A percentile compares a stretch with the other conserved stretches of the same genome.
Conservation (phyloP, 2,888 invertebrate genomes). For the Andrena dorsata region DNA sequence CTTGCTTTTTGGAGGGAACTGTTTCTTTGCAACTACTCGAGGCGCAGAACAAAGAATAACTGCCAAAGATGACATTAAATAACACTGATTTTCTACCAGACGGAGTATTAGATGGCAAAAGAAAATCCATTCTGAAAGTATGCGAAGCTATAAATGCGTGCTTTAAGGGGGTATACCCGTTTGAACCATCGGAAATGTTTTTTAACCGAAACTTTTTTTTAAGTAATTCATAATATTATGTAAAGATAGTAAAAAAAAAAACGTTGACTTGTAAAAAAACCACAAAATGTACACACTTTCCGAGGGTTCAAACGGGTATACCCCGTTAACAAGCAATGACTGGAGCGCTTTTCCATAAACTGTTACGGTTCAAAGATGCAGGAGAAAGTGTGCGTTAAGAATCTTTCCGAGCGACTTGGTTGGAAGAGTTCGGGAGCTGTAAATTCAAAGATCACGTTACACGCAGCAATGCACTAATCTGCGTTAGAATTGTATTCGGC, state of each 20-base stretch:
- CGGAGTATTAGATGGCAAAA: conserved; percentile 33
- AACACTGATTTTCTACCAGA: conserved; percentile 54
- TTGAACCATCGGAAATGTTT: too few relatives aligned
- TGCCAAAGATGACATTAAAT: conserved; percentile 70
- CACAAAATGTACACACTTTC: too few relatives aligned
- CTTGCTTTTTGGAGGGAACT: conserved; percentile 29
- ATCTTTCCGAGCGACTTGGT: conserved; percentile 11
- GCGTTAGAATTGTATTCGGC: conserved; percentile 7
- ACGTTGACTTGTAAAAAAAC: too few relatives aligned
- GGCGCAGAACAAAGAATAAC: conserved; percentile 51
- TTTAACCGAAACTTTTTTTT: too few relatives aligned
- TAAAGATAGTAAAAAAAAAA: too few relatives aligned
- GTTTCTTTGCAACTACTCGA: conserved; percentile 33
- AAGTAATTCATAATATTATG: too few relatives aligned
- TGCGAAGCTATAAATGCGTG: conserved; percentile 29
- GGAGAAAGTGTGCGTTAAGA: conserved; percentile 24
- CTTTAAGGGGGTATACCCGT: too few relatives aligned
- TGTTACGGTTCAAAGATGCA: conserved; percentile 28
- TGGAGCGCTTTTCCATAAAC: conserved; percentile 17
- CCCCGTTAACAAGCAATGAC: conserved; percentile 27
- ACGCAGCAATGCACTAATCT: conserved; percentile 17
- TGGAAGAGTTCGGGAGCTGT: not conserved
- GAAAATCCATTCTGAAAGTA: conserved; percentile 26
- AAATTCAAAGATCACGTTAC: conserved; percentile 10
- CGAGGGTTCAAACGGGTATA: too few relatives aligned